phyloP scores from a whole-genome alignment of 2,888 invertebrate species.

The Apamea anceps region DNA sequence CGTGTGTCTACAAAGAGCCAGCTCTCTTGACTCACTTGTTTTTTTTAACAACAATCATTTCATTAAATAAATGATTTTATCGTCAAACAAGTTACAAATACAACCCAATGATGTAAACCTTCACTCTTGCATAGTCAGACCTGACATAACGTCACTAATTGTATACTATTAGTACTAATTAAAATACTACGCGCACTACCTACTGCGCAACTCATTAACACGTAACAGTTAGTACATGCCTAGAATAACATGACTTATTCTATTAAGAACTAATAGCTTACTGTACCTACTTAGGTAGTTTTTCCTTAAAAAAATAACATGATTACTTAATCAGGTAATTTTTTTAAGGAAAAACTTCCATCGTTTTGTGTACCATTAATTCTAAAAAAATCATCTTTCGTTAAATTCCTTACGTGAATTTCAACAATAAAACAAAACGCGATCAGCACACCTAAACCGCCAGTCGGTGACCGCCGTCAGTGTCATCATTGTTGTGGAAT shows the following conservation, averaged over 20 bases:
- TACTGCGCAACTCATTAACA: slow-evolving; percentile 9
- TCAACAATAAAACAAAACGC: background rate
- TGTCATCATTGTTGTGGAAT: too few species aligned
- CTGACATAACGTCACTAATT: slow-evolving; percentile 21
- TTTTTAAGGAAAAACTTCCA: background rate
- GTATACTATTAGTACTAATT: slow-evolving; percentile 23
- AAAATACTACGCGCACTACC: slow-evolving; percentile 19
- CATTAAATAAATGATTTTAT: background rate
- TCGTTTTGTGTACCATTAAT: background rate
- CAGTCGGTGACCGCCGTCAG: background rate
- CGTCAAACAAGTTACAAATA: background rate
- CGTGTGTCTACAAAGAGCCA: too few species aligned
- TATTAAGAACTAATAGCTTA: background rate
- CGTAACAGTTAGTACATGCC: background rate
- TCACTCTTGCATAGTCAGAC: too few species aligned
- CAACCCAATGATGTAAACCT: background rate
- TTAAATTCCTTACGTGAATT: background rate
- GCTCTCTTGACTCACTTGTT: background rate
- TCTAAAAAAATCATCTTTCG: background rate
- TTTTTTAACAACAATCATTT: background rate
- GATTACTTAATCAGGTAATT: background rate
- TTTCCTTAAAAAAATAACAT: too few species aligned
- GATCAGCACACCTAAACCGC: background rate
- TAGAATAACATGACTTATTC: slow-evolving; percentile 10
- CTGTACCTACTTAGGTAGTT: too few species aligned